Evolutionary conservation across 2,113 vertebrate species (phyloP), one percentile per base, ranked within the genome.

Genomic region (Lamprotornis superbus): DNA sequence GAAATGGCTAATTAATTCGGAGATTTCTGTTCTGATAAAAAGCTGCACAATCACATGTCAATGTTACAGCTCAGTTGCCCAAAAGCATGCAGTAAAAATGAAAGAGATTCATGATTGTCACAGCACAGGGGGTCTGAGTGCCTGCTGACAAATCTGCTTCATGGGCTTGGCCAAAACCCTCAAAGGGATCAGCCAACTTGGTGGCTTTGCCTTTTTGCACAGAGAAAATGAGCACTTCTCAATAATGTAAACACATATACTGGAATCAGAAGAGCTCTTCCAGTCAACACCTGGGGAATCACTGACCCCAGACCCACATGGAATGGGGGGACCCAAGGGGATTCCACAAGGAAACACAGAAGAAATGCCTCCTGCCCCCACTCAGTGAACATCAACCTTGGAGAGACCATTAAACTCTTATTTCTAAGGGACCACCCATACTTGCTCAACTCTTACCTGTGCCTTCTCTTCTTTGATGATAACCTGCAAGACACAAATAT

Each of bases 381-480:
- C 1, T 40, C 60, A 52, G 22, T 18, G 39, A 67, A 47, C 15
- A 70, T 91, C 23, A 60, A 5, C 27, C 39, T 49, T 74, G 31
- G 83, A 47, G 12, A 78, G 20, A 68, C 13, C n/a, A 27, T 25
- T 80, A 68, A 77, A 73, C 23, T 64, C 33, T 0, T 37, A 40
- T 79, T 87, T 85, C 68, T 73, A 93, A 50, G 31, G n/a, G 52
- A 63, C 12, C 53, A 53, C 37, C 13, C 73, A 67, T 5, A 30
- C 27, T 33, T 47, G n/a, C 30, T 39, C 37, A 47, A 52, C 46
- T 96, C 98, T 91, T 98, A 99, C 99, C 99, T 98, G 98, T 99
- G 99, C 92, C 99, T 99, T 94, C 98, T 99, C 97, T 99, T 99
- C 98, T 99, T 99, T 91, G 98, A 98, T 2, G 98, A 97, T 50